Evolutionary conservation across 1,140 invertebrate species (phyloP).

Genomic region (Panagrolaimus sp.): DNA sequence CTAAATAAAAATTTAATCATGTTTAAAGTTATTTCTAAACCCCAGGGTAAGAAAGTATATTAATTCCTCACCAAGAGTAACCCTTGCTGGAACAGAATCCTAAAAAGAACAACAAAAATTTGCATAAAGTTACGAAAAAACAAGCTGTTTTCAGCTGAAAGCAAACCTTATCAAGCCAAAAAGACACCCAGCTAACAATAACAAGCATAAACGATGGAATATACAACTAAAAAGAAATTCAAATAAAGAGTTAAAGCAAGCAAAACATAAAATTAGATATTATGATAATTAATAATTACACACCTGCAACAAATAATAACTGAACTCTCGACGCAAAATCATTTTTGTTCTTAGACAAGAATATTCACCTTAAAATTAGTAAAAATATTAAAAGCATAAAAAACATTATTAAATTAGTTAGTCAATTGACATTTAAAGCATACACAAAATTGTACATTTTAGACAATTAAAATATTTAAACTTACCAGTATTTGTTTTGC

Average conservation of each 20-base stretch:
- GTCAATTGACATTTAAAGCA: background rate
- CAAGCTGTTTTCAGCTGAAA: background rate
- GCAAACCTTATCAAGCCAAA: constrained; percentile 63
- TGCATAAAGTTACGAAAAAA: background rate
- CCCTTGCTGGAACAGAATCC: constrained; percentile 60
- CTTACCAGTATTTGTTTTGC: constrained; percentile 80
- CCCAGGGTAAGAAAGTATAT: too few relatives aligned
- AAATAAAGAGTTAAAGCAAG: constrained; percentile 14
- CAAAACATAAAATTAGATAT: background rate
- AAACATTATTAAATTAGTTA: background rate
- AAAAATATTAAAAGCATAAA: background rate
- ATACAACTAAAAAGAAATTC: constrained; percentile 41
- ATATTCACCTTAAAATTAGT: constrained; percentile 41
- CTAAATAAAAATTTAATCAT: too few relatives aligned
- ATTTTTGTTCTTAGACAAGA: constrained; percentile 82
- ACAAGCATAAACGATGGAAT: constrained; percentile 63
- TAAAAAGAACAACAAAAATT: constrained; percentile 9
- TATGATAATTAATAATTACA: background rate
- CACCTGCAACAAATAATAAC: constrained; percentile 85
- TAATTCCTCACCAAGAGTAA: constrained; percentile 53
- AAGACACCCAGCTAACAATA: constrained; percentile 65
- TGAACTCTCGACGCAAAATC: constrained; percentile 91
- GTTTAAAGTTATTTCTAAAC: constrained; percentile 22
- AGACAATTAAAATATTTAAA: background rate
- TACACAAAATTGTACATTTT: background rate